Evolutionary conservation across 2,888 invertebrate species (phyloP), one percentile per base, ranked within the genome.

Genomic region (Monochamus alternatus): DNA sequence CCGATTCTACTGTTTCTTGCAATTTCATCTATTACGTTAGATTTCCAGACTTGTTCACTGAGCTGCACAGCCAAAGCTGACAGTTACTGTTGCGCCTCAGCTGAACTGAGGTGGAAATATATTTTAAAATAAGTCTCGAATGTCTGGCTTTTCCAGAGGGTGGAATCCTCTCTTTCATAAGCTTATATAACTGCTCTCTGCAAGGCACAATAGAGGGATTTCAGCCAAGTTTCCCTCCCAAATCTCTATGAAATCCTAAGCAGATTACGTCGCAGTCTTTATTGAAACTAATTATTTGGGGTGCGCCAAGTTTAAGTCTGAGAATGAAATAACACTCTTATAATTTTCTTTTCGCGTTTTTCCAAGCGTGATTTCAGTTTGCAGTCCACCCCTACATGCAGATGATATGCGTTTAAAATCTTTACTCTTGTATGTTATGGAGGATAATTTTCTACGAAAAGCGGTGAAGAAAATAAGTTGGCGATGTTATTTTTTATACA

Each of bases 171-270:
- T 55, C 55, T 55, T 55, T 55, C n/a, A 55, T 55, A 55, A 55
- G 55, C 55, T 3, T 12, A 55, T 55, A 14, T 55, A 55, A 55
- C 22, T 55, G n/a, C 55, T 55, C 55, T 55, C 55, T 55, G n/a
- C n/a, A 22, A 55, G 55, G 14, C 22, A 55, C 5, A 55, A 55
- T 55, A n/a, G 55, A 14, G 55, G 8, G 22, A 14, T n/a, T 5
- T n/a, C 7, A 55, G 7, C 22, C 7, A 55, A 55, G 14, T 55
- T 55, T 14, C 55, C 22, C 22, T 22, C 14, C 22, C 5, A 22
- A 55, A 55, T 55, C 55, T 55, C 55, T 55, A 55, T 55, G 55
- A 55, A 55, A 55, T 55, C 55, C 55, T 55, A 55, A 55, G 55
- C 55, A 55, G 55, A 55, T 55, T 55, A 55, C 55, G 55, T 55